phyloP scores from a whole-genome alignment of 2,113 vertebrate genomes.

The Glaucomys volans region DNA sequence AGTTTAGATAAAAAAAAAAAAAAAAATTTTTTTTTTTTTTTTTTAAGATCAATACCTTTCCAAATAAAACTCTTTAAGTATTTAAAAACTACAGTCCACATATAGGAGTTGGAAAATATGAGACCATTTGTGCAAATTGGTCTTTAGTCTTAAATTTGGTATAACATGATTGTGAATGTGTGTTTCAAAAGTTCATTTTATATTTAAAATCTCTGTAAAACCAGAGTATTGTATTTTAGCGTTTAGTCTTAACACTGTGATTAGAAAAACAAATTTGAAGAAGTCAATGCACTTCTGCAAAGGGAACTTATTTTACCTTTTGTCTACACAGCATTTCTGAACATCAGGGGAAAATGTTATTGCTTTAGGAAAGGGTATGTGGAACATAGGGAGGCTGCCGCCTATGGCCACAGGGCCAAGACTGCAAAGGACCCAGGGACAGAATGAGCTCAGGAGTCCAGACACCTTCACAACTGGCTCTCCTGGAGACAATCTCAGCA shows the following conservation, averaged over 20 bases:
- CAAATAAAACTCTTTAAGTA: slow-evolving; percentile 26
- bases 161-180: background rate
- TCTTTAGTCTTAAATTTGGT: slow-evolving; percentile 47
- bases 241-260: slow-evolving; percentile 35
- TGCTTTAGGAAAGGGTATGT: background rate
- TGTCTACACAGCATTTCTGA: background rate
- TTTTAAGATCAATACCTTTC: background rate
- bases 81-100: background rate
- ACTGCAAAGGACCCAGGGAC: background rate
- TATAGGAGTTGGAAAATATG: background rate
- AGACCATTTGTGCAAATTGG: background rate
- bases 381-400: background rate
- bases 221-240: background rate
- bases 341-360: background rate
- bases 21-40: background rate
- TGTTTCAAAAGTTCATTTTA: background rate
- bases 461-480: background rate
- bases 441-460: background rate
- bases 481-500: background rate
- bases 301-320: background rate
- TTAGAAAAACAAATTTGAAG: slow-evolving; percentile 26
- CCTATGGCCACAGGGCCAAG: background rate
- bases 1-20: background rate
- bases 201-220: slow-evolving; percentile 24
- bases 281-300: background rate